Percentiles rank a stretch among this genome's conserved stretches.
These are phyloP conservation scores for Microctenopoma lineatum DNA, from an alignment of 2,797 vertebrate species.

Conservation along the genomic window DNA sequence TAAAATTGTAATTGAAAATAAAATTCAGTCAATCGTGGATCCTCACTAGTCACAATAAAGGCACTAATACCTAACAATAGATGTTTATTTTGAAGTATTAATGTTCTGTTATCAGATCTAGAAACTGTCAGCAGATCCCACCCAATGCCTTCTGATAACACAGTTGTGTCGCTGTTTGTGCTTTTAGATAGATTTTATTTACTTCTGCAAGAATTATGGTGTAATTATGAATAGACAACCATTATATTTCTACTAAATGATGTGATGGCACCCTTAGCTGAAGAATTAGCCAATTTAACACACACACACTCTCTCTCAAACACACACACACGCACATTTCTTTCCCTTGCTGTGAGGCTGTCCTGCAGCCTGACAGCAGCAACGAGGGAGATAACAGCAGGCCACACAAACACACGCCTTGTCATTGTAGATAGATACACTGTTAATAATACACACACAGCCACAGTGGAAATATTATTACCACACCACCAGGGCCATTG, in stretches of 20 bases:
- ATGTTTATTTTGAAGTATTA: neutral
- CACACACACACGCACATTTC: constrained; percentile 21
- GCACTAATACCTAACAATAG: too few species aligned
- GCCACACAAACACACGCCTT: constrained; percentile 64
- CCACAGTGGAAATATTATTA: constrained; percentile 76
- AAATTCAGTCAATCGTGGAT: neutral
- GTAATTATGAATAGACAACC: constrained; percentile 12
- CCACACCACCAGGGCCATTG: constrained; percentile 69
- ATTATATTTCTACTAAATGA: constrained; percentile 41
- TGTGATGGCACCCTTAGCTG: constrained; percentile 57
- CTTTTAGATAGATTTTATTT: neutral
- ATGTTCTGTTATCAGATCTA: neutral
- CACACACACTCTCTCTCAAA: constrained; percentile 20
- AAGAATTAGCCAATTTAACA: constrained; percentile 53
- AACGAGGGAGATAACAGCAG: constrained; percentile 75
- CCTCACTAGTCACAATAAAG: too few species aligned
- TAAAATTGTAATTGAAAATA: too few species aligned
- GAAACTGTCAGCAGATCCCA: too few species aligned
- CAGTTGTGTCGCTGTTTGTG: neutral
- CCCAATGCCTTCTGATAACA: too few species aligned
- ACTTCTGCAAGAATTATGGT: constrained; percentile 1
- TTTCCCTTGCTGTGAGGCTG: constrained; percentile 56
- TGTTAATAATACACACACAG: constrained; percentile 62
- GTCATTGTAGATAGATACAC: constrained; percentile 68
- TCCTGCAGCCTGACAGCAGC: constrained; percentile 78